Conservation (phyloP, 2,888 invertebrate species). For the Anticlea derivata region DNA sequence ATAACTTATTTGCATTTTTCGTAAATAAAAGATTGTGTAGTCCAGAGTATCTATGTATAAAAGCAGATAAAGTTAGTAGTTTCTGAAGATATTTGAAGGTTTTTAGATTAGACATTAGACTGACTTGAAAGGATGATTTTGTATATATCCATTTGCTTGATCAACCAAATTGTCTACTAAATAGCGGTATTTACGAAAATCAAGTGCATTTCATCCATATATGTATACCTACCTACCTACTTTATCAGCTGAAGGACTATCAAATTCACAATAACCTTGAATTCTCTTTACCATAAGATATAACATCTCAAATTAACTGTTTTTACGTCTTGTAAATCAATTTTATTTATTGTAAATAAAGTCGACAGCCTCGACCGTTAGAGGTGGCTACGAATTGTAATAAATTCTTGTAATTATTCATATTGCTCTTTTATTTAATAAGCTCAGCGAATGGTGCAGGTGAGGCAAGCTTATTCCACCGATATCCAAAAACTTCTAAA, state of each 20-base stretch:
- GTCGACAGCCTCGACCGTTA: conserved; percentile 19
- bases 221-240: background rate
- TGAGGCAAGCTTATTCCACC: too few relatives aligned
- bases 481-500: too few relatives aligned
- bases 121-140: background rate
- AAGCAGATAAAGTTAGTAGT: background rate
- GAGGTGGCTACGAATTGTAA: conserved; percentile 26
- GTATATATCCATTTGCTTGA: background rate
- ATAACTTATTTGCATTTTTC: conserved; percentile 6
- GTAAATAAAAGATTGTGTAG: background rate
- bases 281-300: background rate
- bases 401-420: conserved; percentile 28
- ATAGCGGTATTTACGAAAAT: too few relatives aligned
- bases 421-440: conserved; percentile 16
- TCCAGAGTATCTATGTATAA: background rate
- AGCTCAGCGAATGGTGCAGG: too few relatives aligned
- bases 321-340: conserved; percentile 4
- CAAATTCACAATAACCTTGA: background rate
- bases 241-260: background rate
- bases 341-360: conserved; percentile 23
- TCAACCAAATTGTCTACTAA: background rate
- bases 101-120: background rate
- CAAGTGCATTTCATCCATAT: too few relatives aligned
- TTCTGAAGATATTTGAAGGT: background rate
- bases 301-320: conserved; percentile 8